A percentile compares a stretch with the other conserved stretches of the same genome.
These are phyloP conservation scores for Mimachlamys varia DNA, from an alignment of 2,888 invertebrate species.

Conservation along the genomic window DNA sequence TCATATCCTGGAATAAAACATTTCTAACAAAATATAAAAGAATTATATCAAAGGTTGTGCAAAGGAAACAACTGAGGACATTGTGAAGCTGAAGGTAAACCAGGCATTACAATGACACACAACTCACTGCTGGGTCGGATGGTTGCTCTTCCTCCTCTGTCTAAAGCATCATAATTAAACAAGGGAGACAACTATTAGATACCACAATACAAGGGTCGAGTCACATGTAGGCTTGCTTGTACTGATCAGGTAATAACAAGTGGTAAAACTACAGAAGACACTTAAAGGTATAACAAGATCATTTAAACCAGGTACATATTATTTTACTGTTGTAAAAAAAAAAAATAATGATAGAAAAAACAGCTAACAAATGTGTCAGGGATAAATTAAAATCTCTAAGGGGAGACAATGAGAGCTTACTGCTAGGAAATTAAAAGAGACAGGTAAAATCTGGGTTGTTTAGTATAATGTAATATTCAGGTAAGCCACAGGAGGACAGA, in stretches of 20 bases:
- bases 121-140: constrained; percentile 9
- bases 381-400: neutral
- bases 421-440: neutral
- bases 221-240: neutral
- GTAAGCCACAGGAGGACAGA: too few relatives aligned
- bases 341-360: neutral
- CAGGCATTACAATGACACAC: neutral
- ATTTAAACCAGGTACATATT: too few relatives aligned
- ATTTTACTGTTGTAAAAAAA: neutral
- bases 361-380: neutral
- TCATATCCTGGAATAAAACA: neutral
- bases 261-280: neutral
- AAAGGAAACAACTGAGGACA: constrained; percentile 13
- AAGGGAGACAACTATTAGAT: constrained; percentile 18
- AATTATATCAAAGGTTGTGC: neutral
- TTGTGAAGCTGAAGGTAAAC: constrained; percentile 7
- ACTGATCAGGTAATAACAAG: neutral
- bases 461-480: too few relatives aligned
- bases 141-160: constrained; percentile 22
- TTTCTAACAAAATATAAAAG: neutral
- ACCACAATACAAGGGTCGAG: neutral
- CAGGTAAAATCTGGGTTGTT: too few relatives aligned
- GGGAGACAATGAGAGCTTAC: neutral
- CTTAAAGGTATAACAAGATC: neutral
- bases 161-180: neutral